Conservation (phyloP, 2,888 invertebrate species). For the Idaea straminata region DNA sequence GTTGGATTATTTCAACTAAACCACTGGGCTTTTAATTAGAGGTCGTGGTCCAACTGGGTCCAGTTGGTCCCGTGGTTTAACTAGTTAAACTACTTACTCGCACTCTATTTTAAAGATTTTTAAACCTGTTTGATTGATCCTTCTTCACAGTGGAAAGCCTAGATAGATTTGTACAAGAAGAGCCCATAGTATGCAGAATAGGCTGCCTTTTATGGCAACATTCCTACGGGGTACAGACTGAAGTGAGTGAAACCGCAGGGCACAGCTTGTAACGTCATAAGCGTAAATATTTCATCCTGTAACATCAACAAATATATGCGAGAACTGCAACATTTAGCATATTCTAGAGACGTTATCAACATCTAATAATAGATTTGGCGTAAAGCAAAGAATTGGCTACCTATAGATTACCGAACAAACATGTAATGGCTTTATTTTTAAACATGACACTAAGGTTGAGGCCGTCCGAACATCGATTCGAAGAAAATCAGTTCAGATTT, state of each 20-base stretch:
- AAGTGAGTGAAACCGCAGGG: neutral
- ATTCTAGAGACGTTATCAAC: slow-evolving; percentile 35
- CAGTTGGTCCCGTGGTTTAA: too few species aligned
- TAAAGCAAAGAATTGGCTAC: slow-evolving; percentile 40
- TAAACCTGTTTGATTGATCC: too few species aligned
- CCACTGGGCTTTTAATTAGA: too few species aligned
- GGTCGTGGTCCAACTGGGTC: too few species aligned
- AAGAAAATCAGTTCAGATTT: neutral
- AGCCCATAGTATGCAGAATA: too few species aligned
- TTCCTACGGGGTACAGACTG: neutral
- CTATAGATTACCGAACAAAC: slow-evolving; percentile 45
- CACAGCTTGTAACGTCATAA: neutral
- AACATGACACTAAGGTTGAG: slow-evolving; percentile 54
- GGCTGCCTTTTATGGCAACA: too few species aligned
- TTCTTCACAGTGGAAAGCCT: too few species aligned
- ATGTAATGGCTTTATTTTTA: slow-evolving; percentile 51
- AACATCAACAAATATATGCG: slow-evolving; percentile 1
- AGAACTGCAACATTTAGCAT: slow-evolving; percentile 3
- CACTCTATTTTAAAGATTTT: too few species aligned
- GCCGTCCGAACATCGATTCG: slow-evolving; percentile 29
- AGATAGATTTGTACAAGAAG: too few species aligned
- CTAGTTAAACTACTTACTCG: too few species aligned
- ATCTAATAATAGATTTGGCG: slow-evolving; percentile 52
- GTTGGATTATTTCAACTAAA: too few species aligned
- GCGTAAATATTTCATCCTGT: neutral